Base-by-base conservation (phyloP, 2,797 vertebrate genomes). In the Tachyglossus aculeatus region DNA sequence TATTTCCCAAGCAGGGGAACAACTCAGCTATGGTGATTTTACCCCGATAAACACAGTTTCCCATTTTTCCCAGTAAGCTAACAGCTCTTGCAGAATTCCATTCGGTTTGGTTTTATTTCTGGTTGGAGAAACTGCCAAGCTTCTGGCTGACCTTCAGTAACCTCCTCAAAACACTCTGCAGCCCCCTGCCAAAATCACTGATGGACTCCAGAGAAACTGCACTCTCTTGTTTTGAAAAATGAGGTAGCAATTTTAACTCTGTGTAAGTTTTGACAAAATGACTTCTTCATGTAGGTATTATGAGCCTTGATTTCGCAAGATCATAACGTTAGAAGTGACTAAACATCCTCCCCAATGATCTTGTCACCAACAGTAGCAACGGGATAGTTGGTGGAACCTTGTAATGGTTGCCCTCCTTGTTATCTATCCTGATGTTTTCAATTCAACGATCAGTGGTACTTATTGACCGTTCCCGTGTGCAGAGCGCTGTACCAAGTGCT, bases 201-300 rank as follows among this genome's bases (percentile, higher is more conserved):
- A 48, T 31, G 58, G 13, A 16, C 44, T 71, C 31, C 6, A 34
- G 19, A 73, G 44, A 9, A 51, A 65, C 63, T 41, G 22, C 64
- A 75, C 37, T 63, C 64, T 65, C 73, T 60, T 69, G 67, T 75
- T 48, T 81, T 77, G 79, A 77, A 83, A 82, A 83, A 85, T 77
- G n/a, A 85, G 82, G 73, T 82, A 86, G 77, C 36, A 70, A 79
- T 71, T 81, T 79, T 66, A 67, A 61, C 55, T 41, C 75, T 18
- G 34, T 13, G 29, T 29, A 57, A 60, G 54, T 25, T 82, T 62
- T 53, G 59, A 36, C 51, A 32, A 39, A 72, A 61, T 40, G 6
- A n/a, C n/a, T n/a, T n/a, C n/a, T n/a, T n/a, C n/a, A n/a, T n/a
- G n/a, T n/a, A n/a, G n/a, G n/a, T n/a, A n/a, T n/a, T n/a, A n/a